Evolutionary conservation across 2,888 invertebrate species (phyloP).

Genomic region (Pandemis heparana): DNA sequence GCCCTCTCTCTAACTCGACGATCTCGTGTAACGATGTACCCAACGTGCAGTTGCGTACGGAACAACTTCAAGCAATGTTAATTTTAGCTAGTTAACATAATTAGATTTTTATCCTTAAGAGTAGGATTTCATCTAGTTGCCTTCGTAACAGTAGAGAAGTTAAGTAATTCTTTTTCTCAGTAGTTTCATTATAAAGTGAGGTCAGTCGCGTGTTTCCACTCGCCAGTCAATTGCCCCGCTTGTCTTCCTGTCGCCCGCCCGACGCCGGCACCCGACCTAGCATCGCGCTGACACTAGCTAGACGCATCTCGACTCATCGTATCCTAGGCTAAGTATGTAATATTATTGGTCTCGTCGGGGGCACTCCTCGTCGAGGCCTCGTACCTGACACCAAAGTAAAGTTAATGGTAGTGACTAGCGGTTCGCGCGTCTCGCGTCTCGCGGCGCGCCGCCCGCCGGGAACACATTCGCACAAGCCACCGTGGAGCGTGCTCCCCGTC

Average conservation of each 20-base stretch:
- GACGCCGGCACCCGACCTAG: conserved; percentile 48
- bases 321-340: conserved; percentile 45
- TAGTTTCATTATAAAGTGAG: conserved; percentile 76
- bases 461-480: conserved; percentile 61
- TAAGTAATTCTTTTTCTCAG: conserved; percentile 81
- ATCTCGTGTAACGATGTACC: conserved; percentile 49
- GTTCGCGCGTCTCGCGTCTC: conserved; percentile 19
- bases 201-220: conserved; percentile 67
- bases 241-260: conserved; percentile 56
- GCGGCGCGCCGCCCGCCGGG: conserved; percentile 33
- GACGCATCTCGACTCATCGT: conserved; percentile 60
- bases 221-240: conserved; percentile 78
- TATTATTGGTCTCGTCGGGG: conserved; percentile 40
- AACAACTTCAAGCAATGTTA: conserved; percentile 83
- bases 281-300: conserved; percentile 73
- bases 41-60: conserved; percentile 64
- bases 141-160: conserved; percentile 83
- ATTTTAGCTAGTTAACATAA: conserved; percentile 83
- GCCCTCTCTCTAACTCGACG: conserved; percentile 51
- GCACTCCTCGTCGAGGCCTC: conserved; percentile 70
- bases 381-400: conserved; percentile 69
- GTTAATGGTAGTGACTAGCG: conserved; percentile 45
- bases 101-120: conserved; percentile 84
- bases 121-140: conserved; percentile 86
- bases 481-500: conserved; percentile 37